Percentiles rank a stretch among this genome's conserved stretches.
phyloP scores from a whole-genome alignment of 2,888 invertebrate species.

The Sinhomidia bicolor region DNA sequence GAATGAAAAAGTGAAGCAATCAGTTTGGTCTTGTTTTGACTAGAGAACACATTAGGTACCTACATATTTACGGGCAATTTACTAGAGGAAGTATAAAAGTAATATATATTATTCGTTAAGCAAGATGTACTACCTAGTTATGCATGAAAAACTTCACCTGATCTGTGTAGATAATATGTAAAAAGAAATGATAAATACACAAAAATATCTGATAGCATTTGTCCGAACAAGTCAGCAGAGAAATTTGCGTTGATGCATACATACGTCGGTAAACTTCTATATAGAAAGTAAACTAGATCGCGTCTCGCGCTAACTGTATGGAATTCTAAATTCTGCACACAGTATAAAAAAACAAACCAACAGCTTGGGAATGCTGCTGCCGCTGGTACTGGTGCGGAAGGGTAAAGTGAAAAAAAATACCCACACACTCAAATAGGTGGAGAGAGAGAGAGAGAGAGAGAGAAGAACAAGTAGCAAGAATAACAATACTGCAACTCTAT shows the following conservation, averaged over 20 bases:
- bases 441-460: neutral
- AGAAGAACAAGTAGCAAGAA: neutral
- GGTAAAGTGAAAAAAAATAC: constrained; percentile 24
- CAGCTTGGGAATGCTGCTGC: neutral
- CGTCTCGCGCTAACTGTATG: neutral
- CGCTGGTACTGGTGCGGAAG: neutral
- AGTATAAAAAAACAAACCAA: neutral
- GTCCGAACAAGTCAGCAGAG: neutral
- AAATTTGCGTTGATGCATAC: no score
- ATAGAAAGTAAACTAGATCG: constrained; percentile 7
- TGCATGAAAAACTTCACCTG: constrained; percentile 25
- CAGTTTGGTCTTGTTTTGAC: no score
- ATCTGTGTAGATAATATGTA: constrained; percentile 15
- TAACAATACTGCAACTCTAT: constrained; percentile 6
- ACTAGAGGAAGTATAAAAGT: neutral
- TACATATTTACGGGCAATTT: neutral
- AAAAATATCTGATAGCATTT: no score
- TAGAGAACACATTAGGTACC: no score
- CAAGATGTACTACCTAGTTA: constrained; percentile 9
- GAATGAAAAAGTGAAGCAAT: no score
- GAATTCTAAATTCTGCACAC: neutral
- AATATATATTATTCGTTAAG: neutral
- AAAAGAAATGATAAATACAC: no score
- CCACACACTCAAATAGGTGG: neutral
- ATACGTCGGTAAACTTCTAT: no score